Evolutionary conservation across 2,888 invertebrate species (phyloP).

Genomic region (Laspeyria flexula): DNA sequence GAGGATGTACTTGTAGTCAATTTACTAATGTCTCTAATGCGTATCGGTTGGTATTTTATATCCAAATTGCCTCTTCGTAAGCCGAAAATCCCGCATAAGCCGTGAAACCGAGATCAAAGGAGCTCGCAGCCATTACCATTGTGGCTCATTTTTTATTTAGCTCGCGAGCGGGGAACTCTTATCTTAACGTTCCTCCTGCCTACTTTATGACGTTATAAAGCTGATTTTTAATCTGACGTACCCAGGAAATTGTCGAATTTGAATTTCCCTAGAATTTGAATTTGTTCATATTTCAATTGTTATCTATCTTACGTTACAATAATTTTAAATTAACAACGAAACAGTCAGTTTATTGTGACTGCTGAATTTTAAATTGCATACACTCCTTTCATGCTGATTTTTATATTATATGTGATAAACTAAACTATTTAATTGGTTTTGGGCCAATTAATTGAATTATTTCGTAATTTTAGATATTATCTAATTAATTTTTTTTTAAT

Average conservation of each 20-base stretch:
- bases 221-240: constrained; percentile 84
- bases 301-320: too few species aligned
- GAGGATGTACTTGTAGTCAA: constrained; percentile 54
- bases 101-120: constrained; percentile 85
- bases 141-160: constrained; percentile 86
- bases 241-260: constrained; percentile 67
- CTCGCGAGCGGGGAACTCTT: constrained; percentile 70
- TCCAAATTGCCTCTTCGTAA: constrained; percentile 77
- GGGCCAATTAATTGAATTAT: too few species aligned
- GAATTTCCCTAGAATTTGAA: constrained; percentile 50
- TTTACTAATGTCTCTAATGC: constrained; percentile 80
- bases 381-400: too few species aligned
- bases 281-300: constrained; percentile 40
- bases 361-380: too few species aligned
- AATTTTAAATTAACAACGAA: too few species aligned
- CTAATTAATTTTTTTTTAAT: too few species aligned
- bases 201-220: constrained; percentile 85
- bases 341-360: too few species aligned
- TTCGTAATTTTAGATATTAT: too few species aligned
- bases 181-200: constrained; percentile 76
- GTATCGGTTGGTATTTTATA: constrained; percentile 79
- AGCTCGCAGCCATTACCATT: constrained; percentile 79
- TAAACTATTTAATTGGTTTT: too few species aligned
- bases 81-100: constrained; percentile 80
- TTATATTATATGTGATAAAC: too few species aligned